Conservation (phyloP, 2,797 vertebrate species). For the Spondyliosoma cantharus region DNA sequence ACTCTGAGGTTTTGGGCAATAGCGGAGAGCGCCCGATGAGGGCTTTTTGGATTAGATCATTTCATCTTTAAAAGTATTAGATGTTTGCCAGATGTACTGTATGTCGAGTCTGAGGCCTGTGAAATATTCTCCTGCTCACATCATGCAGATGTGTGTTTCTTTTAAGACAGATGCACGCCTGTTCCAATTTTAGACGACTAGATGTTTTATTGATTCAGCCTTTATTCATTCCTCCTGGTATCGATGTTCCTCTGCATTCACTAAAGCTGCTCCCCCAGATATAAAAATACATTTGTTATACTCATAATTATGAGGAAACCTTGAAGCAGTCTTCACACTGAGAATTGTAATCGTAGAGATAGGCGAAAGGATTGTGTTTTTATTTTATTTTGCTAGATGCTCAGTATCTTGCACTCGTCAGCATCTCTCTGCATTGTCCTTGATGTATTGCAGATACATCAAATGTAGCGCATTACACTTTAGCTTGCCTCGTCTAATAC, state of each 20-base stretch:
- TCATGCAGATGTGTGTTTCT: constrained; percentile 70
- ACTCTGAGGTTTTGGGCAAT: constrained; percentile 75
- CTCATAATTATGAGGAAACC: constrained; percentile 64
- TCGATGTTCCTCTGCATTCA: constrained; percentile 67
- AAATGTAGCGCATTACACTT: constrained; percentile 66
- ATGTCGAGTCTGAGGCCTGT: constrained; percentile 50
- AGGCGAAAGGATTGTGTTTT: constrained; percentile 34
- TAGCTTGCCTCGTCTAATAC: constrained; percentile 43
- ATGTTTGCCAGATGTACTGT: constrained; percentile 72
- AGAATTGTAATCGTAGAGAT: constrained; percentile 42
- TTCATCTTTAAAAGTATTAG: constrained; percentile 71
- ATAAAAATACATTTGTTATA: constrained; percentile 62
- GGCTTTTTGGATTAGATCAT: constrained; percentile 64
- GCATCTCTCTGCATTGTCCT: constrained; percentile 67
- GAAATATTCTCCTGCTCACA: constrained; percentile 68
- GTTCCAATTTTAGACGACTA: constrained; percentile 77
- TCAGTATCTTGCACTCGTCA: constrained; percentile 63
- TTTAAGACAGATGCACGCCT: constrained; percentile 70
- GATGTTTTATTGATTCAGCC: constrained; percentile 82
- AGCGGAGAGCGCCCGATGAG: constrained; percentile 56
- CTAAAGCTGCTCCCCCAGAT: constrained; percentile 66
- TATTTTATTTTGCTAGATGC: constrained; percentile 36
- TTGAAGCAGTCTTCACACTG: constrained; percentile 50
- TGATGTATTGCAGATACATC: constrained; percentile 72
- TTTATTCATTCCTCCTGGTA: constrained; percentile 75